A percentile compares a stretch with the other conserved stretches of the same genome.
phyloP scores from a whole-genome alignment of 2,888 invertebrate genomes.

The Amiota communis region DNA sequence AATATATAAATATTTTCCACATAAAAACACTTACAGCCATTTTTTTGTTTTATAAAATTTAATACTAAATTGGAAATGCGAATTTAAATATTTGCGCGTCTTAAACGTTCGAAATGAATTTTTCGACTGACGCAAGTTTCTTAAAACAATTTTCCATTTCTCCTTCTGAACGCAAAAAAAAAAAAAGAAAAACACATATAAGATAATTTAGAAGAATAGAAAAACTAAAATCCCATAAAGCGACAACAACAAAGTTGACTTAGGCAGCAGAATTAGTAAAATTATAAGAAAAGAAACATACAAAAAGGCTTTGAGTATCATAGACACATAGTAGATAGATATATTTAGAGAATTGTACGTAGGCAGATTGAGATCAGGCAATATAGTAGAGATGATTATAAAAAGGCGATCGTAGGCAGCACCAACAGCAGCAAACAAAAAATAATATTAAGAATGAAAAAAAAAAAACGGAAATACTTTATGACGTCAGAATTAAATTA shows the following conservation, averaged over 20 bases:
- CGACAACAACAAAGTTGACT: background rate
- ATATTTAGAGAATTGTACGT: background rate
- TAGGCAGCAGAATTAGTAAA: conserved; percentile 5
- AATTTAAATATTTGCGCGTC: conserved; percentile 51
- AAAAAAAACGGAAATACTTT: too few relatives aligned
- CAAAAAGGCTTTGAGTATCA: background rate
- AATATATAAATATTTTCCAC: conserved; percentile 17
- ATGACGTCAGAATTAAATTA: background rate
- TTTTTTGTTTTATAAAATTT: conserved; percentile 35
- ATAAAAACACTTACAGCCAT: conserved; percentile 67
- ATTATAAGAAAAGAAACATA: background rate
- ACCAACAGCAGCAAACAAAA: too few relatives aligned
- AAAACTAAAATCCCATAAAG: background rate
- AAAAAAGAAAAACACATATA: too few relatives aligned
- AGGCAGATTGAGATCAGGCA: background rate
- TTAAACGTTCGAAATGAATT: conserved; percentile 64
- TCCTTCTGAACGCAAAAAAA: conserved; percentile 48
- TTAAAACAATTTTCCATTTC: conserved; percentile 68
- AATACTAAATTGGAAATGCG: conserved; percentile 37
- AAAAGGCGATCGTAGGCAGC: background rate
- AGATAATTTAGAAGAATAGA: conserved; percentile 53
- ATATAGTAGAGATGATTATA: background rate
- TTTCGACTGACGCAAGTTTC: conserved; percentile 67
- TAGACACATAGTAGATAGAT: background rate
- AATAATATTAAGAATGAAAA: background rate